Evolutionary conservation across 2,888 invertebrate species (phyloP).

Genomic region (Thymelicus sylvestris): DNA sequence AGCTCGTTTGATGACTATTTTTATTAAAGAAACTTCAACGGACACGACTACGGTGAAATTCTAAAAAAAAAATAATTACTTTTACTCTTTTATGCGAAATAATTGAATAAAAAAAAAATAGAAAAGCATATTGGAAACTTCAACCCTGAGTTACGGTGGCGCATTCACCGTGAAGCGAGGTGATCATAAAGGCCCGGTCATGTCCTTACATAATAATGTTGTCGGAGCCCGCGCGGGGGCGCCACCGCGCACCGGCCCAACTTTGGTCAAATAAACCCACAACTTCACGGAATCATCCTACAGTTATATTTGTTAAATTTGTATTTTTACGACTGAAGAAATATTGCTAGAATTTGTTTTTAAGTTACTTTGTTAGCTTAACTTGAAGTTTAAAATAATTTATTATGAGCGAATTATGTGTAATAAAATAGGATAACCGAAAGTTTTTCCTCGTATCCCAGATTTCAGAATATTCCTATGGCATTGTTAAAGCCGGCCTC

Average conservation of each 20-base stretch:
- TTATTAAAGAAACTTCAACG: too few species aligned
- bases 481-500: too few species aligned
- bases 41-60: too few species aligned
- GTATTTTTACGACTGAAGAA: background rate
- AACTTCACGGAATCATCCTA: conserved; percentile 15
- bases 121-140: conserved; percentile 10
- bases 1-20: too few species aligned
- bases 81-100: background rate
- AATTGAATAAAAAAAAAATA: background rate
- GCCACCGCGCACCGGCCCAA: conserved; percentile 30
- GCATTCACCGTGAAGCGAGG: conserved; percentile 81
- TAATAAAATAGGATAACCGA: too few species aligned
- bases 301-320: conserved; percentile 21
- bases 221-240: conserved; percentile 58
- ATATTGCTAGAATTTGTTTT: background rate
- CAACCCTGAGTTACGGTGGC: conserved; percentile 68
- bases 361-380: too few species aligned
- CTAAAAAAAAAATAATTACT: too few species aligned
- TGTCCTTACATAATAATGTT: conserved; percentile 85
- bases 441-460: too few species aligned
- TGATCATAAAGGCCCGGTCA: conserved; percentile 82
- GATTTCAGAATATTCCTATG: too few species aligned
- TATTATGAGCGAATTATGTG: too few species aligned
- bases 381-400: too few species aligned
- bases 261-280: conserved; percentile 26